Conservation (phyloP, 2,888 invertebrate species). For the Cryptops parisi region DNA sequence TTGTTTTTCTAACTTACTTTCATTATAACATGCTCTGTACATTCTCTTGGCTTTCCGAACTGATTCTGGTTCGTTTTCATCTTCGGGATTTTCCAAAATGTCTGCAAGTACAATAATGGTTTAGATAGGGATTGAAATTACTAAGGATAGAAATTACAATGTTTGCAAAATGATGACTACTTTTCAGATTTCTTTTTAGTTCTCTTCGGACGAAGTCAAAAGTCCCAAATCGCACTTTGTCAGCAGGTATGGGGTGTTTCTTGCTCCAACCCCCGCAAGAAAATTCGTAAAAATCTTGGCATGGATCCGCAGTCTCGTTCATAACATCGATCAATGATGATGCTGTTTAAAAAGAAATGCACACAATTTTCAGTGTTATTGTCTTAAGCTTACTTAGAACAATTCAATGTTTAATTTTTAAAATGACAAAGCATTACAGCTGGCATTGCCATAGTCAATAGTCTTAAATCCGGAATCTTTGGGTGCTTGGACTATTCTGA, state of each 20-base stretch:
- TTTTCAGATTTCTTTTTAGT: background rate
- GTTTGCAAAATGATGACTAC: too few species aligned
- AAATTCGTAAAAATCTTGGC: background rate
- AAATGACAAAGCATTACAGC: too few species aligned
- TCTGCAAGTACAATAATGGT: too few species aligned
- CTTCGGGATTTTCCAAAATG: conserved; percentile 8
- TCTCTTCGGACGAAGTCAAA: background rate
- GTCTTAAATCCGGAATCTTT: too few species aligned
- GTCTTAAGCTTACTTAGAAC: too few species aligned
- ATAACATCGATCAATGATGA: background rate
- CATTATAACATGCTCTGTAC: conserved; percentile 12
- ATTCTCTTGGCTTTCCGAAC: conserved; percentile 10
- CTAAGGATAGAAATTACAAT: too few species aligned
- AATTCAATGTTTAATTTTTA: too few species aligned
- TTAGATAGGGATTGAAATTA: too few species aligned
- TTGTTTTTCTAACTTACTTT: too few species aligned
- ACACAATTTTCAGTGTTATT: too few species aligned
- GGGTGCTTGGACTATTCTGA: too few species aligned
- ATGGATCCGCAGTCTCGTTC: background rate
- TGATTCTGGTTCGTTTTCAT: conserved; percentile 1
- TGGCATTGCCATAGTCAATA: too few species aligned
- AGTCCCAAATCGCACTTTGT: background rate
- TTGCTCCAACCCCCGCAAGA: background rate
- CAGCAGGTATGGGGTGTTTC: background rate
- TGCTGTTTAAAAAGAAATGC: background rate